These are phyloP conservation scores for Indicator maculatus DNA, from an alignment of 2,113 vertebrate species.

Conservation along the genomic window DNA sequence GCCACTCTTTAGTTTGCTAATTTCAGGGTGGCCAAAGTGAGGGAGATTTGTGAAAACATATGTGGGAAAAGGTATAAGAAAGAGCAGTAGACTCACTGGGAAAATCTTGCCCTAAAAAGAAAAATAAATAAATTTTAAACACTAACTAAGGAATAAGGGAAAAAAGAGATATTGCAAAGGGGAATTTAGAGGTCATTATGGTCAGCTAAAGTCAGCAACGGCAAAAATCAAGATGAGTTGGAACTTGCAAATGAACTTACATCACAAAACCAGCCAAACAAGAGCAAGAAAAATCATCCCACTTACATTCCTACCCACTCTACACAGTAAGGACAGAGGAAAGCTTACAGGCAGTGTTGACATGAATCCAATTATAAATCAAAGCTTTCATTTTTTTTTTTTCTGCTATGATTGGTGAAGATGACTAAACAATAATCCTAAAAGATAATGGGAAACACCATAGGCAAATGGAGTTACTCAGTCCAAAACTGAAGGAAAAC, in stretches of 20 bases:
- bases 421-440: background rate
- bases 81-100: background rate
- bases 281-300: background rate
- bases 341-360: background rate
- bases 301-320: fast-evolving
- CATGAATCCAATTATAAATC: background rate
- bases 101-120: background rate
- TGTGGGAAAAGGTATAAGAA: background rate
- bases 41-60: background rate
- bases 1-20: background rate
- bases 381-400: background rate
- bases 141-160: background rate
- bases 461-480: background rate
- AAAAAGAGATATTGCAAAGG: background rate
- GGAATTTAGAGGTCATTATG: background rate
- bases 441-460: background rate
- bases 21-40: background rate
- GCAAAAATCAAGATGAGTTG: background rate
- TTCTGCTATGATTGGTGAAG: background rate
- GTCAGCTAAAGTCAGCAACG: background rate
- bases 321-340: background rate
- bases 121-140: background rate
- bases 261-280: background rate
- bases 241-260: background rate
- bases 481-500: background rate